Base-by-base conservation (phyloP, 2,888 invertebrate genomes). In the Cantharis flavilabris region DNA sequence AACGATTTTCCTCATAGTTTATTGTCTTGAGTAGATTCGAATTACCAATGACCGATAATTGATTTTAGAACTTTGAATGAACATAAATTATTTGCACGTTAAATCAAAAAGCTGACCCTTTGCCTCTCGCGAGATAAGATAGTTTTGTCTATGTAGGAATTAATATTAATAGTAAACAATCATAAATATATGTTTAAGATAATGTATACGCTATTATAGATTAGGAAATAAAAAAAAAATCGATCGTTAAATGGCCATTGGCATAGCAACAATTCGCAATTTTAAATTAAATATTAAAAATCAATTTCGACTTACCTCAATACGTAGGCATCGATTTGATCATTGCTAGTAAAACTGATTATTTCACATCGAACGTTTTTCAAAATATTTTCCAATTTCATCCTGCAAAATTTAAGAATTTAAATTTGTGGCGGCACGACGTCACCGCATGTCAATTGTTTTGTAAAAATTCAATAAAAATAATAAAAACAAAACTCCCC, bases 311-410 rank as follows among this genome's bases (percentile, higher is more conserved):
- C 92, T 92, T 89, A 98, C 98, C 98, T 98, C 77, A 98, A 91
- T 26, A 99, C 97, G 88, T 98, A 99, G 65, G 98, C 97, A 89
- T 98, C 98, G 85, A 98, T 94, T 88, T 94, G 92, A 82, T 96
- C 95, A 89, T 97, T 97, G 87, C 93, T 93, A 76, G 94, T 94
- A 87, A 93, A 94, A 89, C 98, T 98, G 88, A 99, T 97, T 81
- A 99, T 98, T 90, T 98, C 98, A 89, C 98, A 99, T 84, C 97
- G 93, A 26, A 98, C 98, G 80, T 95, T 93, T 89, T 97, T 94
- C 88, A 99, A 89, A 76, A 99, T 91, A 71, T 92, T 92, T 87
- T 98, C 98, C 94, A 97, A 95, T 87, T 96, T 94, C 87, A 92
- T 90, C 86, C 97, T 98, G 91, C 13, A 10, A 92, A 91, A 73